Evolutionary conservation across 2,888 invertebrate genomes (phyloP).

Genomic region (Harmothoe impar): DNA sequence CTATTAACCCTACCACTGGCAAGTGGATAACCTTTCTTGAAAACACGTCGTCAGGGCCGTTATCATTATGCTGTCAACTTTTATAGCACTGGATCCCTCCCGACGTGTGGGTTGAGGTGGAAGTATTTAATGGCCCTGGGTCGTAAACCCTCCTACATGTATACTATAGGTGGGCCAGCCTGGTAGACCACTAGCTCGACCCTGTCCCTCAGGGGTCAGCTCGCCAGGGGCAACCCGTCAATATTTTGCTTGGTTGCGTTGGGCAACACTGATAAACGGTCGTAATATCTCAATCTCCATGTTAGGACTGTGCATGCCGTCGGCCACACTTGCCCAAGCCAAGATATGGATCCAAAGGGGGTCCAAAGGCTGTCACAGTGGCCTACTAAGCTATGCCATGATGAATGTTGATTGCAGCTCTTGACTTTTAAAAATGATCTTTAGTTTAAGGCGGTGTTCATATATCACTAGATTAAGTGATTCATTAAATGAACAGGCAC

Average conservation of each 20-base stretch:
- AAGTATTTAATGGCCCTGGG: background rate
- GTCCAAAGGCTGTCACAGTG: background rate
- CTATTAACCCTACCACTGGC: no score
- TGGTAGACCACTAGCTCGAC: background rate
- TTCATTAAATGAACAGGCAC: background rate
- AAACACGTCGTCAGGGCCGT: background rate
- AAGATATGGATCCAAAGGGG: background rate
- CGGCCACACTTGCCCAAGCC: background rate
- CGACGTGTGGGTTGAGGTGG: background rate
- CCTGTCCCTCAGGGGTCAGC: background rate
- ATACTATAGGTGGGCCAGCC: background rate
- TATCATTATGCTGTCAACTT: background rate
- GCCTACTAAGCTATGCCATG: background rate
- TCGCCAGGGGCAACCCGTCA: slow-evolving; percentile 1
- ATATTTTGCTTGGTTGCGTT: background rate
- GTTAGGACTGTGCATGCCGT: background rate
- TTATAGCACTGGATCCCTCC: background rate
- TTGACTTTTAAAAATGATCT: background rate
- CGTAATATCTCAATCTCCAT: slow-evolving; percentile 12
- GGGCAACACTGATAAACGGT: slow-evolving; percentile 7
- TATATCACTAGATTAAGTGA: background rate
- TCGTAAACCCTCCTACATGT: no score
- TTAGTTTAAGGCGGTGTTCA: background rate
- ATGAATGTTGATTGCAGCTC: background rate
- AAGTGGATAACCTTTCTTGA: no score